Conservation (phyloP, 2,113 vertebrate genomes). For the Turdus rufiventris region DNA sequence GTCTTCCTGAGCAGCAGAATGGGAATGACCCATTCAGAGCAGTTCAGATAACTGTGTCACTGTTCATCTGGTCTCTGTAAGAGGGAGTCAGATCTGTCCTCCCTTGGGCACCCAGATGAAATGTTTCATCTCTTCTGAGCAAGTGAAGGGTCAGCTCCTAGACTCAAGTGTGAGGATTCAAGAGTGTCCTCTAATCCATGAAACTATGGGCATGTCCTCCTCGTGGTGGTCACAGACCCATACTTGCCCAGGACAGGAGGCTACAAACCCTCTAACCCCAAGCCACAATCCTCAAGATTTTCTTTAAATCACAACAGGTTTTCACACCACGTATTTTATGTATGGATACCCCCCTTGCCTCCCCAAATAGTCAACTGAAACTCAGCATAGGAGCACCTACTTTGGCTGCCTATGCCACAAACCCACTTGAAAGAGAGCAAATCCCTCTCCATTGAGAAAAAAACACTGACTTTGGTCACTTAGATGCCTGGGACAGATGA, state of each 20-base stretch:
- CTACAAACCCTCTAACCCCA: neutral
- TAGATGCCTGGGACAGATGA: neutral
- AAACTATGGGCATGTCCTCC: fast-evolving
- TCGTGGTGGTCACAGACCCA: fast-evolving
- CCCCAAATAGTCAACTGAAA: neutral
- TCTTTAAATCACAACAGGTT: neutral
- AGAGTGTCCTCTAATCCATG: neutral
- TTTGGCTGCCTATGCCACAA: neutral
- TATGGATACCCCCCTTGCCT: neutral
- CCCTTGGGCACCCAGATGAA: neutral
- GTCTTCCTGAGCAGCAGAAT: neutral
- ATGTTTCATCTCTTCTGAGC: neutral
- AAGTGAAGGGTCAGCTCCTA: neutral
- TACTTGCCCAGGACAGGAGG: neutral
- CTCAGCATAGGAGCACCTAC: fast-evolving
- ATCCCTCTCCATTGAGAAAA: neutral
- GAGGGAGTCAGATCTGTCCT: neutral
- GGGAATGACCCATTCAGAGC: neutral
- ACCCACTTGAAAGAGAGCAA: neutral
- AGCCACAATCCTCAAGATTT: neutral
- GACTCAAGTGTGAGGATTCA: neutral
- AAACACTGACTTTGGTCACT: neutral
- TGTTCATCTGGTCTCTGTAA: neutral
- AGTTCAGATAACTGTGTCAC: neutral
- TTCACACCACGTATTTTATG: neutral